A percentile compares a stretch with the other conserved stretches of the same genome.
phyloP scores from a whole-genome alignment of 2,113 vertebrate species.

The Columbina picui region DNA sequence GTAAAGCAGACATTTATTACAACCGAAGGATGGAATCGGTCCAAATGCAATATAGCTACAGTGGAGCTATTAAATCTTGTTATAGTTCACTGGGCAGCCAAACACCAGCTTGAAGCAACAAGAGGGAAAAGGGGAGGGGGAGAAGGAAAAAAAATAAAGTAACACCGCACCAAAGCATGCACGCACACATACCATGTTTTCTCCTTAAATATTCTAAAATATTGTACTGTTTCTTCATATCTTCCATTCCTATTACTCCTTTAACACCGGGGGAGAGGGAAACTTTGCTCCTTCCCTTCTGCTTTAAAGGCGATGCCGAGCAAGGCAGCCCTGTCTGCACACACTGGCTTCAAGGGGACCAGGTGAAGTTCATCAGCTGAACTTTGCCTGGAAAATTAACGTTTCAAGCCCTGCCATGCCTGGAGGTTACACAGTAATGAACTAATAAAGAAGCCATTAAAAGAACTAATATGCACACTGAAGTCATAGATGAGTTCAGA shows the following conservation, averaged over 20 bases:
- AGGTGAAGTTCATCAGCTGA: slow-evolving; percentile 34
- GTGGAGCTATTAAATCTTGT: slow-evolving; percentile 63
- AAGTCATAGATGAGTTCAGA: slow-evolving; percentile 36
- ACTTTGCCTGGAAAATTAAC: slow-evolving; percentile 49
- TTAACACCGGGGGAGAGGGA: not conserved
- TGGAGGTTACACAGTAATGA: slow-evolving; percentile 41
- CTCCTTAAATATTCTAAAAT: not conserved
- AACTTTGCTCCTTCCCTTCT: not conserved
- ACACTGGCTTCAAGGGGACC: not conserved
- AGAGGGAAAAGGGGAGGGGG: not conserved
- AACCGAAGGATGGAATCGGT: slow-evolving; percentile 54
- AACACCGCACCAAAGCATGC: not conserved
- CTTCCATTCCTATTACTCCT: not conserved
- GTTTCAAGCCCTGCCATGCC: slow-evolving; percentile 32
- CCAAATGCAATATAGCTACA: slow-evolving; percentile 39
- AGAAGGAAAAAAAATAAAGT: not conserved
- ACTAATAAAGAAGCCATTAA: slow-evolving; percentile 48
- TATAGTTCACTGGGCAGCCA: slow-evolving; percentile 28
- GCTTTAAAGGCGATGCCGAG: not conserved
- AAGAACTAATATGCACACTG: slow-evolving; percentile 38
- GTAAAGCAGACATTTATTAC: slow-evolving; percentile 50
- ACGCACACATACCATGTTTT: not conserved
- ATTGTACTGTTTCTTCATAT: not conserved
- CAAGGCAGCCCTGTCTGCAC: not conserved
- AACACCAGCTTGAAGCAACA: not conserved